phyloP scores from a whole-genome alignment of 2,797 vertebrate species.

The Parauchenoglanis ngamensis region DNA sequence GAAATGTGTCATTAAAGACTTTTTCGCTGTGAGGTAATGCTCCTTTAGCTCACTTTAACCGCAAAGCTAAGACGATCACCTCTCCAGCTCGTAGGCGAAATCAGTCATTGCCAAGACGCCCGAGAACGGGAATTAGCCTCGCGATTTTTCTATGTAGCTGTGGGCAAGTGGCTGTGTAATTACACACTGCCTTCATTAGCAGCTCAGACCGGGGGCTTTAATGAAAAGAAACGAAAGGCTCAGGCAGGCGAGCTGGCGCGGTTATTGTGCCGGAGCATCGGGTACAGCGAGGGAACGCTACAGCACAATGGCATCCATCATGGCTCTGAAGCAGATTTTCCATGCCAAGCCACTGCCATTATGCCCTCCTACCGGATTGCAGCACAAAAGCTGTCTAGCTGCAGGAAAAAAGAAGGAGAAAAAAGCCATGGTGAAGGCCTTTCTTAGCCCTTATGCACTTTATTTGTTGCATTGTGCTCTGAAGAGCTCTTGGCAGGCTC shows the following conservation, averaged over 20 bases:
- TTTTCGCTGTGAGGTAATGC: conserved; percentile 30
- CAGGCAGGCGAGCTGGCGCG: conserved; percentile 31
- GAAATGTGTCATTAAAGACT: conserved; percentile 45
- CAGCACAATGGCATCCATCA: conserved; percentile 55
- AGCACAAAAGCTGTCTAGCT: conserved; percentile 53
- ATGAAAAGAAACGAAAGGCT: conserved; percentile 56
- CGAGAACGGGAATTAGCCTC: conserved; percentile 47
- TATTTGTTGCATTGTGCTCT: conserved; percentile 61
- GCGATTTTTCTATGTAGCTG: conserved; percentile 49
- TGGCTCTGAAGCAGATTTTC: conserved; percentile 64
- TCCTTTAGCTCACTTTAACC: conserved; percentile 24
- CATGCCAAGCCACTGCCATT: conserved; percentile 69
- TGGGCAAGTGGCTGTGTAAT: conserved; percentile 56
- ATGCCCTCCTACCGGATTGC: conserved; percentile 62
- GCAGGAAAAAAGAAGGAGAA: conserved; percentile 20
- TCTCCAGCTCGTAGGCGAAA: conserved; percentile 36
- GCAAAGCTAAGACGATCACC: conserved; percentile 32
- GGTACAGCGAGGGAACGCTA: conserved; percentile 41
- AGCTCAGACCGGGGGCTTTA: conserved; percentile 50
- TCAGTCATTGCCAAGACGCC: conserved; percentile 43
- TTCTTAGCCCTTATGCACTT: conserved; percentile 57
- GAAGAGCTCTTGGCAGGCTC: conserved; percentile 60
- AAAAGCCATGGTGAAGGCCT: conserved; percentile 57
- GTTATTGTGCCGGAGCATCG: conserved; percentile 32
- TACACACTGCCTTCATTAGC: conserved; percentile 58